Evolutionary conservation across 2,888 invertebrate species (phyloP), one percentile per base, ranked within the genome.

Genomic region (Steinernema carpocapsae): DNA sequence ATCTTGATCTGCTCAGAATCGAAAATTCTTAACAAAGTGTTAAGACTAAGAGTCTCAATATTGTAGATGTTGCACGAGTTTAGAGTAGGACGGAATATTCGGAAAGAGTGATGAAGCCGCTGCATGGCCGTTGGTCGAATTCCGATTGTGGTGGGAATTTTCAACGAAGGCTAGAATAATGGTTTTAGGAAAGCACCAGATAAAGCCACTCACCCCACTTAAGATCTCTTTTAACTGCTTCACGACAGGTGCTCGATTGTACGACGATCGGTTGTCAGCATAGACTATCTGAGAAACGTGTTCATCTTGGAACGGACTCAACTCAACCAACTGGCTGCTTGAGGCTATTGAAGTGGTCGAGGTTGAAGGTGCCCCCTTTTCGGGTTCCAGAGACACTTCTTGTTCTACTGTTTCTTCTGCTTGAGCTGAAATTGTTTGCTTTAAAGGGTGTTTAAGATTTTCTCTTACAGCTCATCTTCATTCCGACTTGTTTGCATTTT

Each of bases 401-500:
- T 19, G 3, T 14, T 48, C 48, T 17, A 48, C 6, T 19, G 3
- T 14, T n/a, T 48, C 48, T 14, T 14, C 48, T 2, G 48, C 3
- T 19, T 17, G 48, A 14, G 17, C 48, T 48, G 19, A 48, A 48
- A 48, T 3, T 19, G 6, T 4, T 14, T n/a, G 6, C 3, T 2
- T 19, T 19, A n/a, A 14, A 48, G 4, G 6, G 3, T 10, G 37
- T 37, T 3, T 14, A 3, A 17, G 48, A 17, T 3, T 14, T 14
- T 48, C 17, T 17, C 52, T 42, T 42, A 70, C 43, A 26, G 1
- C 70, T 45, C 29, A 72, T 19, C 7, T 70, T 46, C 74, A 74
- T 74, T 14, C 74, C 74, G 6, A 74, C 70, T 29, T 26, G n/a
- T 22, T 59, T 24, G 46, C 74, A 74, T 70, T 74, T 74, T 29